Base-by-base conservation (phyloP, 2,888 invertebrate genomes). In the Limenitis camilla region DNA sequence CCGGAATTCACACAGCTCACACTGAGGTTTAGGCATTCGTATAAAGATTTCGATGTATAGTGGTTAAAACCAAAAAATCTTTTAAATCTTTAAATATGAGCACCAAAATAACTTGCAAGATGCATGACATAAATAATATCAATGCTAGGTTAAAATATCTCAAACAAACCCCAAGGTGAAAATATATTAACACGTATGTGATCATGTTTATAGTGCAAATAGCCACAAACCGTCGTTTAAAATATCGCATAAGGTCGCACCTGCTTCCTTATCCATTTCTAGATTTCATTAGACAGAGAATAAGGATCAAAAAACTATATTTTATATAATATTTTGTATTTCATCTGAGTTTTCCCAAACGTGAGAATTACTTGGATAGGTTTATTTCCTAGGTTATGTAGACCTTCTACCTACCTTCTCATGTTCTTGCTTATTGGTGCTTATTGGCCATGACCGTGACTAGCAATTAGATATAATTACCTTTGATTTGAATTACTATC, bases 381-480 rank as follows among this genome's bases (percentile, higher is more conserved):
- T n/a, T n/a, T n/a, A 49, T 41, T 46, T 41, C 38, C 33, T 39
- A 35, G 49, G 42, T 49, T 49, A 54, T 32, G 58, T 49, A 71
- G 68, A 77, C 76, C 78, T 78, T 77, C 71, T 65, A 59, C 65
- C 62, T 64, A 75, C 76, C 80, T 85, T 82, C 77, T 69, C 76
- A 78, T 78, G 76, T 75, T 74, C 74, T 75, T 78, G 81, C 81
- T 81, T 85, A 83, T 84, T 82, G 82, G 79, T 85, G 84, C 82
- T 85, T 84, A 86, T 87, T 87, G 83, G 78, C 87, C 87, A 83
- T 87, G 87, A 84, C 87, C 87, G 69, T 87, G 84, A 70, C 74
- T 79, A 60, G 71, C 83, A 82, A 84, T 87, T 87, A 87, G 80
- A 74, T 76, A 73, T 83, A 83, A 87, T 87, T 87, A 86, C 76